These are phyloP conservation scores for Drosophila parabipectinata DNA, from an alignment of 1,140 invertebrate genomes.

Conservation along the genomic window DNA sequence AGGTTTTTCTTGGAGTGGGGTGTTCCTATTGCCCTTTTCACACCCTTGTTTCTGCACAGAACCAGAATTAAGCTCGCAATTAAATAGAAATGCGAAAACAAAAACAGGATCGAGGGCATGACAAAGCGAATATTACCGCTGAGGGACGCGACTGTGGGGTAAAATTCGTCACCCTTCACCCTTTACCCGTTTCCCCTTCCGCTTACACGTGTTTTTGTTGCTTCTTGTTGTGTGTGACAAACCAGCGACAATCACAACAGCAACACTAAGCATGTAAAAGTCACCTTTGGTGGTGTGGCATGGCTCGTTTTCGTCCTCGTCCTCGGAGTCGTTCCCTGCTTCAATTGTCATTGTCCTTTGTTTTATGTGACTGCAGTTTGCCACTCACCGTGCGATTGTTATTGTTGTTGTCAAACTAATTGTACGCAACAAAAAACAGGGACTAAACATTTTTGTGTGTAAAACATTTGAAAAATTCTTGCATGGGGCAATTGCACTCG, in stretches of 20 bases:
- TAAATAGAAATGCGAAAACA: constrained; percentile 56
- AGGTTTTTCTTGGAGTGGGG: too few species aligned
- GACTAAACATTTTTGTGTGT: constrained; percentile 55
- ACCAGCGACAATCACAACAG: constrained; percentile 74
- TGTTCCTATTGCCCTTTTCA: constrained; percentile 28
- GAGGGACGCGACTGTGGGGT: constrained; percentile 5
- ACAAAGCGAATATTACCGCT: constrained; percentile 38
- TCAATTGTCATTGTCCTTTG: constrained; percentile 76
- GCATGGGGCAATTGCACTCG: constrained; percentile 74
- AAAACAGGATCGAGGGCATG: constrained; percentile 43
- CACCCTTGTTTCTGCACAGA: constrained; percentile 20
- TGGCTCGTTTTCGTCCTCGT: constrained; percentile 4
- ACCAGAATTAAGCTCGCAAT: constrained; percentile 44
- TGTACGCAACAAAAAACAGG: constrained; percentile 75
- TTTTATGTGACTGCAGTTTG: constrained; percentile 73
- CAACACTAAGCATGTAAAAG: constrained; percentile 74
- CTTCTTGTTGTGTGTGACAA: constrained; percentile 54
- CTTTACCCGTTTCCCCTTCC: constrained; percentile 20
- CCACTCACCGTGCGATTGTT: constrained; percentile 29
- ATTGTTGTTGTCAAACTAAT: constrained; percentile 70
- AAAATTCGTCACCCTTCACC: constrained; percentile 22
- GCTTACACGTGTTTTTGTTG: constrained; percentile 39
- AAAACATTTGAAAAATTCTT: constrained; percentile 80
- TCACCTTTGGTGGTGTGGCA: constrained; percentile 70
- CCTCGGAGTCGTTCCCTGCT: constrained; percentile 57